These are phyloP conservation scores for Manacus vitellinus DNA, from an alignment of 2,113 vertebrate species.

Conservation along the genomic window DNA sequence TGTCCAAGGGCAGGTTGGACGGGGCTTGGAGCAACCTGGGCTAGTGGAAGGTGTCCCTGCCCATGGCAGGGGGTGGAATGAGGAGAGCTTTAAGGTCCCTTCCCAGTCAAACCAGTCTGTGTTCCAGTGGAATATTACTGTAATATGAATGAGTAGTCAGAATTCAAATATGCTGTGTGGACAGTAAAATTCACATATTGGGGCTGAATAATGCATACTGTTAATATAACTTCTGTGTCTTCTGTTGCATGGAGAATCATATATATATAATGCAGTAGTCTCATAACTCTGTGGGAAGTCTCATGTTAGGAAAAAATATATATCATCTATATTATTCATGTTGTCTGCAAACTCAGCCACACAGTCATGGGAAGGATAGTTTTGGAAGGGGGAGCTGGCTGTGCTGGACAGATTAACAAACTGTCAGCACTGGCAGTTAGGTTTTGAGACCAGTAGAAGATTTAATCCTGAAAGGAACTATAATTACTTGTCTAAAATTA, in stretches of 20 bases:
- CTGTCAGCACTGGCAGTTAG: neutral
- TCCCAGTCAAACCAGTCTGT: neutral
- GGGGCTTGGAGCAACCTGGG: neutral
- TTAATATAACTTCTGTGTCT: neutral
- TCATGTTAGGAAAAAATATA: neutral
- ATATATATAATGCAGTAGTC: neutral
- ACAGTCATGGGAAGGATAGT: neutral
- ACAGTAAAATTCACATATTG: neutral
- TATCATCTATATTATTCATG: neutral
- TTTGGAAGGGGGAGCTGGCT: neutral
- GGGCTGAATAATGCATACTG: neutral
- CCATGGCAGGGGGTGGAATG: neutral
- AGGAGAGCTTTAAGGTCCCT: neutral
- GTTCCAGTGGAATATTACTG: neutral
- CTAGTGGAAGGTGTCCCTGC: accelerated
- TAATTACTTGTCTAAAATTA: neutral
- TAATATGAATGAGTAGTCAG: neutral
- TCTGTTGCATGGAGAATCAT: neutral
- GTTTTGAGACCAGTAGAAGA: neutral
- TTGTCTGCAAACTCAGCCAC: neutral
- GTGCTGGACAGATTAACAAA: neutral
- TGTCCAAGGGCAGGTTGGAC: accelerated
- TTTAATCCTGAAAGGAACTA: neutral
- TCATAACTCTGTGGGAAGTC: neutral
- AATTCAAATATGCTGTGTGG: neutral